Conservation (phyloP, 1,140 invertebrate genomes). For the Bombus sibiricus region DNA sequence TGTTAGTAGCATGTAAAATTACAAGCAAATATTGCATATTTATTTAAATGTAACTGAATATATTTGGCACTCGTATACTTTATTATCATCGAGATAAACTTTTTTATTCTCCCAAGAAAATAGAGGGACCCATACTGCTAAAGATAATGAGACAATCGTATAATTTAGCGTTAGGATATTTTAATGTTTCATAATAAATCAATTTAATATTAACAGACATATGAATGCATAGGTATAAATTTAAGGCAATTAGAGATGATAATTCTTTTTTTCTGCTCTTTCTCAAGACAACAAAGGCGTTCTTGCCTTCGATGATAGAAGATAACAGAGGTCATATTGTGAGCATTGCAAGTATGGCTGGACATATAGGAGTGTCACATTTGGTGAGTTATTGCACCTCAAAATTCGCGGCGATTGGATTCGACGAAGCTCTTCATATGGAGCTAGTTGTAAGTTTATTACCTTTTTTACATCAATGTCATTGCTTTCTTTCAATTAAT, state of each 20-base stretch:
- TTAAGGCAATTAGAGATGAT: too few species aligned
- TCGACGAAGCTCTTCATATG: constrained; percentile 92
- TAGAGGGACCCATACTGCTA: too few species aligned
- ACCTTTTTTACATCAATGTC: not conserved
- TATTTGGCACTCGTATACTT: not conserved
- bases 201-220: too few species aligned
- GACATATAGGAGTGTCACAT: constrained; percentile 90
- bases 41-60: not conserved
- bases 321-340: constrained; percentile 96
- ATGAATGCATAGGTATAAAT: not conserved
- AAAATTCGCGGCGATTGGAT: constrained; percentile 96
- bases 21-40: not conserved
- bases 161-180: too few species aligned
- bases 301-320: constrained; percentile 96
- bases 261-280: constrained; percentile 64
- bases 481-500: too few species aligned
- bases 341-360: constrained; percentile 96
- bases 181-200: too few species aligned
- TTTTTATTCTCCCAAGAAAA: too few species aligned
- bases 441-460: constrained; percentile 86
- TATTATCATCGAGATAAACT: too few species aligned
- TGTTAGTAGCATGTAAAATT: not conserved
- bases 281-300: constrained; percentile 89
- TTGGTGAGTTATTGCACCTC: constrained; percentile 97
- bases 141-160: too few species aligned